Conservation (phyloP, 2,888 invertebrate species). For the Metallyticus violacea region DNA sequence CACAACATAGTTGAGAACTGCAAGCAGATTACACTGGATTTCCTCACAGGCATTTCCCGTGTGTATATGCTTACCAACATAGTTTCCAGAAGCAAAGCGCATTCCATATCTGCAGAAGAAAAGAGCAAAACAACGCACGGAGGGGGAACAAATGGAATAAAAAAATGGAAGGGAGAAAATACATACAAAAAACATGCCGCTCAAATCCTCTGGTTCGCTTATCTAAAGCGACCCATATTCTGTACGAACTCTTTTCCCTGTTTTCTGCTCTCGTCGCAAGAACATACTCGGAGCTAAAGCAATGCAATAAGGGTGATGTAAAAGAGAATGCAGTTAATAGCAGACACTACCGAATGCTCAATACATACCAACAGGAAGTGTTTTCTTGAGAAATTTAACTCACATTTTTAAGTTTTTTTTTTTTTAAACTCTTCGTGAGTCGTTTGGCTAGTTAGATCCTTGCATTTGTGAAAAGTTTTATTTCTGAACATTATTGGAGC, state of each 20-base stretch:
- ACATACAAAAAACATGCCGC: neutral
- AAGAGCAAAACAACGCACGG: neutral
- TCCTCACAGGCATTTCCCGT: no score
- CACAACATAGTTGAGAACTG: no score
- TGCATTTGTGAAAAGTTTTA: no score
- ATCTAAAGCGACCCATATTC: neutral
- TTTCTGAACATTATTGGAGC: no score
- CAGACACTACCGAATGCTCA: neutral
- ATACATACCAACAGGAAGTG: neutral
- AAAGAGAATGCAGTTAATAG: neutral
- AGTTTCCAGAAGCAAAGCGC: neutral
- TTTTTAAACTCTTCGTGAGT: no score
- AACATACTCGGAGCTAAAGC: neutral
- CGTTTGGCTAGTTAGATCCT: no score
- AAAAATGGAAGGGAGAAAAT: neutral
- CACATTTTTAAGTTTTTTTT: no score
- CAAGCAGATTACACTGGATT: no score
- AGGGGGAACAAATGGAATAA: neutral
- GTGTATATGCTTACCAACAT: neutral
- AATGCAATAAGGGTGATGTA: neutral
- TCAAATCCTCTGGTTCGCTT: neutral
- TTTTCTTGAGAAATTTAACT: no score
- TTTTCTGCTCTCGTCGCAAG: neutral
- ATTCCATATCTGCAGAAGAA: neutral
- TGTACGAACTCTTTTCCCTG: neutral